Evolutionary conservation across 2,797 vertebrate genomes (phyloP), one percentile per base, ranked within the genome.

Genomic region (Cebuella pygmaea): DNA sequence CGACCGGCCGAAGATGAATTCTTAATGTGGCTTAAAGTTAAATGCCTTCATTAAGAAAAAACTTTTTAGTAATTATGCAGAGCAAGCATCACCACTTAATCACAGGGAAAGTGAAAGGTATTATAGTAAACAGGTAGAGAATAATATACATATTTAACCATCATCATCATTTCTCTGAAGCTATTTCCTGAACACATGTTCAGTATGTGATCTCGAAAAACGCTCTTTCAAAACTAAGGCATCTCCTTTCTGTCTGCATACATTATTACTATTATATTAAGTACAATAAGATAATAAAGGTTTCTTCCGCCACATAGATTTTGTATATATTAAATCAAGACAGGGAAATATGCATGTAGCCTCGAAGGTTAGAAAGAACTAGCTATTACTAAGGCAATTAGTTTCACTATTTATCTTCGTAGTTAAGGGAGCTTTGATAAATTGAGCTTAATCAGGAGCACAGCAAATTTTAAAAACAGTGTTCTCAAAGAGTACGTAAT

Each of bases 31-130:
- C 17, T 95, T 76, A 88, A 90, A 92, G 88, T 52, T 64, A 87
- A 96, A 33, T 52, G 24, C 36, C 9, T 90, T 79, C 39, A 61
- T 88, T 95, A 67, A 94, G 50, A 36, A 85, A 75, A 93, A 64
- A n/a, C 26, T 92, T 86, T 92, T 8, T 55, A 74, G 48, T 92
- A 95, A 90, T 95, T 94, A 92, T 88, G 41, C 39, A 80, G 52
- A 57, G 11, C 15, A 92, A 39, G 8, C 15, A 64, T 85, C 26
- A 64, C 36, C 87, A 50, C 55, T 90, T 93, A 91, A 92, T 88
- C 90, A 93, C 5, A 61, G 52, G n/a, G 82, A 84, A 90, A 90
- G 84, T 4, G 10, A 48, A 72, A 64, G 7, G 17, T 64, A 41
- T 59, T 78, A 26, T 7, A 61, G 7, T 8, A 61, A 48, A 44